phyloP scores from a whole-genome alignment of 2,797 vertebrate genomes.

The Triplophysa bombifrons region DNA sequence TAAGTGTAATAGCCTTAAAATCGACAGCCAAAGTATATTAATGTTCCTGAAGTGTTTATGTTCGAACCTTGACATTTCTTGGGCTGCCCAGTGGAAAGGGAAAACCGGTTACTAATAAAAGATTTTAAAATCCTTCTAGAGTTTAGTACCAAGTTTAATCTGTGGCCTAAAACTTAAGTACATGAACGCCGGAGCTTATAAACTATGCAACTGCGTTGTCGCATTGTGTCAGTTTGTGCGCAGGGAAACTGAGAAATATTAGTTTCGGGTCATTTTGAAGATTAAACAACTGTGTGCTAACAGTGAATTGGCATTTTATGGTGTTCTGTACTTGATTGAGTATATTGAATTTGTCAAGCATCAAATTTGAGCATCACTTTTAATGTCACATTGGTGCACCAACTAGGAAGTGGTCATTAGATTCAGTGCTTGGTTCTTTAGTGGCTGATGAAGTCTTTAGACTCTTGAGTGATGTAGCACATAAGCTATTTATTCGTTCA shows the following conservation, averaged over 20 bases:
- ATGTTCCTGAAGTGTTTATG: slow-evolving; percentile 4
- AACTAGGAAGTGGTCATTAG: slow-evolving; percentile 22
- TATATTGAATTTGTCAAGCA: neutral
- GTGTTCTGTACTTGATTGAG: neutral
- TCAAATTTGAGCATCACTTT: neutral
- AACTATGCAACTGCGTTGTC: neutral
- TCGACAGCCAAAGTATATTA: slow-evolving; percentile 4
- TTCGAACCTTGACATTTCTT: neutral
- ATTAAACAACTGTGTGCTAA: too few relatives aligned
- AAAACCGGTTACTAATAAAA: slow-evolving; percentile 15
- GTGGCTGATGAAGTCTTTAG: slow-evolving; percentile 67
- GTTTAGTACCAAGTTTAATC: neutral
- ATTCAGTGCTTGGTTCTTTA: slow-evolving; percentile 61
- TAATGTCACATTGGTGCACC: slow-evolving; percentile 33
- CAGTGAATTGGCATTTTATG: too few relatives aligned
- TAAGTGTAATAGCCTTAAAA: slow-evolving; percentile 25
- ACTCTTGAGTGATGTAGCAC: slow-evolving; percentile 68
- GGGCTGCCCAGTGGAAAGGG: neutral
- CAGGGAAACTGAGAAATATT: neutral
- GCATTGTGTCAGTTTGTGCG: neutral
- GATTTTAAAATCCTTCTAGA: neutral
- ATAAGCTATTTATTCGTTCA: slow-evolving; percentile 66
- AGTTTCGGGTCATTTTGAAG: neutral
- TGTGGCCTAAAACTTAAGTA: neutral
- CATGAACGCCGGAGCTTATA: neutral